phyloP scores from a whole-genome alignment of 2,113 vertebrate species.

The Quiscalus mexicanus region DNA sequence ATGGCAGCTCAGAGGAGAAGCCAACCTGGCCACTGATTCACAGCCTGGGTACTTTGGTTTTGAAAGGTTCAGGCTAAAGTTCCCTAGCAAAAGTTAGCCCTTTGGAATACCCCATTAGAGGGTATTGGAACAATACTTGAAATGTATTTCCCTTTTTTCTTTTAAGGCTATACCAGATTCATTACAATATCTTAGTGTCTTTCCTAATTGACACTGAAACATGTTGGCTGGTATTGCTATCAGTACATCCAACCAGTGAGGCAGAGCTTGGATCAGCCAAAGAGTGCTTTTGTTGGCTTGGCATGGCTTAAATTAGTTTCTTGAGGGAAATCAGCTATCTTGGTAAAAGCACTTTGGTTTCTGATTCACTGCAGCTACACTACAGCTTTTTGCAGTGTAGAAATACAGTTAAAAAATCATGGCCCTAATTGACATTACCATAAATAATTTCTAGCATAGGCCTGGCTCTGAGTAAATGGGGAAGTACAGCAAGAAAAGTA shows the following conservation, averaged over 20 bases:
- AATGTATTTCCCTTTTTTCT: not conserved
- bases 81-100: not conserved
- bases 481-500: slow-evolving; percentile 23
- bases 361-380: slow-evolving; percentile 45
- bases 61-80: not conserved
- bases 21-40: not conserved
- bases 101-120: not conserved
- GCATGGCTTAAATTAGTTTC: slow-evolving; percentile 60
- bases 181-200: not conserved
- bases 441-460: slow-evolving; percentile 62
- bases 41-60: not conserved
- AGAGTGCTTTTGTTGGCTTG: slow-evolving; percentile 61
- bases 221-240: slow-evolving; percentile 21
- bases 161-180: not conserved
- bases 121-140: not conserved
- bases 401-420: slow-evolving; percentile 69
- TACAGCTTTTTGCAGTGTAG: slow-evolving; percentile 26
- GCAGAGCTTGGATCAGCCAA: slow-evolving; percentile 38
- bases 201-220: slow-evolving; percentile 27
- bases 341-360: slow-evolving; percentile 66
- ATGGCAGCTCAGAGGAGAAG: not conserved
- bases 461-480: slow-evolving; percentile 51
- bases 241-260: slow-evolving; percentile 23
- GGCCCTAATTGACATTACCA: slow-evolving; percentile 66
- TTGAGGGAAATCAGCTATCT: slow-evolving; percentile 66